These are phyloP conservation scores for Marcusenius ussheri DNA, from an alignment of 2,113 vertebrate species.

Conservation along the genomic window DNA sequence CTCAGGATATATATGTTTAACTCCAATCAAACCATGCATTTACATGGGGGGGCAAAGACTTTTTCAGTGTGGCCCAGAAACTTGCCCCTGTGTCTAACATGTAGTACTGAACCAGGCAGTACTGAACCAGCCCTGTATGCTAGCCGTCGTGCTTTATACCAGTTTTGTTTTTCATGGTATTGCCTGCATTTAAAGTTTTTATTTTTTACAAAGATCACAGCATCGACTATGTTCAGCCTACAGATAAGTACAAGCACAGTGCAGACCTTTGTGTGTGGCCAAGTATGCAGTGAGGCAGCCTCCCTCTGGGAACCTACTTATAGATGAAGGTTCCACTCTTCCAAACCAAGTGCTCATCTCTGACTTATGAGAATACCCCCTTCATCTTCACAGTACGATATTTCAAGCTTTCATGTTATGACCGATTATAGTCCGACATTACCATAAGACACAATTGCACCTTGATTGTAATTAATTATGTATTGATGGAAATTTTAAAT, in stretches of 20 bases:
- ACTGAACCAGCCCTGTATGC: not conserved
- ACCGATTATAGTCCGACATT: not conserved
- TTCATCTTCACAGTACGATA: slow-evolving; percentile 12
- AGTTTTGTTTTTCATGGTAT: not conserved
- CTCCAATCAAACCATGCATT: no score
- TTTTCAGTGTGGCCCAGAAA: no score
- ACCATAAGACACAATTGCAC: not conserved
- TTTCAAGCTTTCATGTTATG: slow-evolving; percentile 7
- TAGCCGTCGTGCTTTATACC: not conserved
- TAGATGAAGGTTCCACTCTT: not conserved
- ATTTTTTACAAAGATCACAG: no score
- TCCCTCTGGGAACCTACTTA: not conserved
- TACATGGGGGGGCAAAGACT: no score
- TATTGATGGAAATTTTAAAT: not conserved
- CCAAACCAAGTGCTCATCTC: slow-evolving; percentile 1
- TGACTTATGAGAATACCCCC: not conserved
- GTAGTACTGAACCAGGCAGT: not conserved
- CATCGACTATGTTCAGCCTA: not conserved
- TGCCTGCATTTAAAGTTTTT: no score
- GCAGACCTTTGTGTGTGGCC: not conserved
- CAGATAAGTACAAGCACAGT: not conserved
- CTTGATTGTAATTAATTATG: not conserved
- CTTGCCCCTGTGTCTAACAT: not conserved
- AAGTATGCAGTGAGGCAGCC: not conserved
- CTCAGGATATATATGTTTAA: not conserved